Evolutionary conservation across 2,797 vertebrate species (phyloP).

Genomic region (Poeciliopsis infans): DNA sequence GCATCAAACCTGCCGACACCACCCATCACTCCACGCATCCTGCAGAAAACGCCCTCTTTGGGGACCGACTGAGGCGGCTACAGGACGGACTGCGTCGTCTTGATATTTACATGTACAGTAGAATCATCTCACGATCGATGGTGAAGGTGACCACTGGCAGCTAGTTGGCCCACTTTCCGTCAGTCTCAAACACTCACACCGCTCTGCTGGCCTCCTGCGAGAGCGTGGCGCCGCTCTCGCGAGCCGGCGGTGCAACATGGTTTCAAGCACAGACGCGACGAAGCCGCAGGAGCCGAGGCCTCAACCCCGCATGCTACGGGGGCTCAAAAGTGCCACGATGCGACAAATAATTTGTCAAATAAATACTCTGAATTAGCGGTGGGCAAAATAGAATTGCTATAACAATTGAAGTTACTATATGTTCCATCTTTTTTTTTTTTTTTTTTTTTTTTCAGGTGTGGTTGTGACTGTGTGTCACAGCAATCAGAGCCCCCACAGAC

Average conservation of each 20-base stretch:
- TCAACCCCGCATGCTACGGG: not conserved
- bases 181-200: conserved; percentile 16
- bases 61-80: conserved; percentile 34
- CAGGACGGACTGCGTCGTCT: conserved; percentile 44
- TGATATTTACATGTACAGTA: conserved; percentile 19
- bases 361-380: not conserved
- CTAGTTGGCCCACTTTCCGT: conserved; percentile 60
- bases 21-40: conserved; percentile 59
- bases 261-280: conserved; percentile 53
- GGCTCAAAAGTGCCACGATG: not conserved
- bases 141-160: conserved; percentile 68
- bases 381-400: not conserved
- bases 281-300: not conserved
- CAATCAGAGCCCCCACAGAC: too few species aligned
- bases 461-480: too few species aligned
- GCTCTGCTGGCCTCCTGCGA: conserved; percentile 1
- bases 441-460: too few species aligned
- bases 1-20: conserved; percentile 39
- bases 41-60: conserved; percentile 45
- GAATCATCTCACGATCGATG: conserved; percentile 23
- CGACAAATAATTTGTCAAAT: not conserved
- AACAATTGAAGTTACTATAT: too few species aligned
- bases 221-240: conserved; percentile 31
- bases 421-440: too few species aligned
- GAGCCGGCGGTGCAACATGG: conserved; percentile 37